Evolutionary conservation across 1,140 invertebrate genomes (phyloP).

Genomic region (Apis florea): DNA sequence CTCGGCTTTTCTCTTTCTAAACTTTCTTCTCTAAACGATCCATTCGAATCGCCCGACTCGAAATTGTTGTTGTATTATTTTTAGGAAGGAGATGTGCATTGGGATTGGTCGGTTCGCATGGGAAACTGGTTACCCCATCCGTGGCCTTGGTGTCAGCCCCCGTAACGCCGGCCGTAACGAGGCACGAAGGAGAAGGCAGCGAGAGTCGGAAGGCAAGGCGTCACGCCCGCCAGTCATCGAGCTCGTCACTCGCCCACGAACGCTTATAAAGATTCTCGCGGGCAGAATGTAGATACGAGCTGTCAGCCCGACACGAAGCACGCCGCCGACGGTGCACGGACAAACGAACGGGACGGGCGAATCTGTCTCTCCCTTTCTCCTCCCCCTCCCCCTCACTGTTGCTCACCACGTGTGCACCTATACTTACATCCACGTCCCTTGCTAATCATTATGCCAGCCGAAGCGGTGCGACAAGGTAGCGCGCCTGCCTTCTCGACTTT

Average conservation of each 20-base stretch:
- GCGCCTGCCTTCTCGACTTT: conserved; percentile 57
- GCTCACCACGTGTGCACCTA: background rate
- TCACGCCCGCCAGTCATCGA: conserved; percentile 74
- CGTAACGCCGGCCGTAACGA: conserved; percentile 65
- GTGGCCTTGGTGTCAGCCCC: conserved; percentile 52
- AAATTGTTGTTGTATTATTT: no score
- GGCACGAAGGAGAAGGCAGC: conserved; percentile 64
- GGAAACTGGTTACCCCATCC: conserved; percentile 57
- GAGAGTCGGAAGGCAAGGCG: conserved; percentile 60
- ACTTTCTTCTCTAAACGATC: no score
- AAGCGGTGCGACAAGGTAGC: conserved; percentile 51
- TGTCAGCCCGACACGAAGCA: conserved; percentile 70
- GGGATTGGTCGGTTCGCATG: no score
- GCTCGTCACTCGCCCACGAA: conserved; percentile 72
- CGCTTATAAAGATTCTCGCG: conserved; percentile 72
- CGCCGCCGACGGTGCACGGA: conserved; percentile 62
- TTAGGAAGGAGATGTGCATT: no score
- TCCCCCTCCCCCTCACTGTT: background rate
- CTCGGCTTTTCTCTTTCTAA: no score
- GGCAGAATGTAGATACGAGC: conserved; percentile 72
- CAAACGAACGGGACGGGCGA: conserved; percentile 56
- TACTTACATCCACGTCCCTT: conserved; percentile 32
- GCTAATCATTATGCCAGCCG: conserved; percentile 61
- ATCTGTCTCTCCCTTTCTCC: conserved; percentile 51
- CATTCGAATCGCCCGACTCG: no score